These are phyloP conservation scores for Seriola rivoliana DNA, from an alignment of 2,113 vertebrate species.

Conservation along the genomic window DNA sequence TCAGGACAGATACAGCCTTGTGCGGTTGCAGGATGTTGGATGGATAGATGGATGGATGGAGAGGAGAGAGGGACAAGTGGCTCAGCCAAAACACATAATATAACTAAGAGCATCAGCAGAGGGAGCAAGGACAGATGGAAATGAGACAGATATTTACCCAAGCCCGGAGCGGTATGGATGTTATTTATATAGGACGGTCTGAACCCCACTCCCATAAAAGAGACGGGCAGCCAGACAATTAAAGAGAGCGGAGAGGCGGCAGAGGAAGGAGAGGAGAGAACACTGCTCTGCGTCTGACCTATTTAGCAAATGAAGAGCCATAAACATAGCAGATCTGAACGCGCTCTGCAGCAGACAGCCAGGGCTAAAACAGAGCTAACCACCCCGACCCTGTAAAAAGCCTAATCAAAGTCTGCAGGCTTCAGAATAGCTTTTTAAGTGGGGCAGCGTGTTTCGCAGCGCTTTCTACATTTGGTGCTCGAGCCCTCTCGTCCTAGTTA, in stretches of 20 bases:
- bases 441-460: slow-evolving; percentile 13
- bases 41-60: background rate
- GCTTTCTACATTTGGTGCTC: slow-evolving; percentile 16
- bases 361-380: slow-evolving; percentile 36
- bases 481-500: background rate
- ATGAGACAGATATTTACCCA: slow-evolving; percentile 13
- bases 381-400: slow-evolving; percentile 36
- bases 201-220: slow-evolving; percentile 51
- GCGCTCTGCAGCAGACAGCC: slow-evolving; percentile 38
- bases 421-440: slow-evolving; percentile 49
- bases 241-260: slow-evolving; percentile 43
- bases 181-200: slow-evolving; percentile 43
- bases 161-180: background rate
- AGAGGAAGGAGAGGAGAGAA: slow-evolving; percentile 25
- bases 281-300: slow-evolving; percentile 64
- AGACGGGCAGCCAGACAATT: slow-evolving; percentile 58
- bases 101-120: slow-evolving; percentile 19
- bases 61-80: background rate
- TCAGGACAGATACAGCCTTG: slow-evolving; percentile 53
- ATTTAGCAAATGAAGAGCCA: slow-evolving; percentile 73
- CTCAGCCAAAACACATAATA: slow-evolving; percentile 22
- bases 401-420: slow-evolving; percentile 44
- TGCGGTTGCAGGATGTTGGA: slow-evolving; percentile 21
- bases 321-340: slow-evolving; percentile 30
- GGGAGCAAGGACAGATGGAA: slow-evolving; percentile 13